Conservation (phyloP, 2,888 invertebrate genomes). For the Eupithecia pulchellata region DNA sequence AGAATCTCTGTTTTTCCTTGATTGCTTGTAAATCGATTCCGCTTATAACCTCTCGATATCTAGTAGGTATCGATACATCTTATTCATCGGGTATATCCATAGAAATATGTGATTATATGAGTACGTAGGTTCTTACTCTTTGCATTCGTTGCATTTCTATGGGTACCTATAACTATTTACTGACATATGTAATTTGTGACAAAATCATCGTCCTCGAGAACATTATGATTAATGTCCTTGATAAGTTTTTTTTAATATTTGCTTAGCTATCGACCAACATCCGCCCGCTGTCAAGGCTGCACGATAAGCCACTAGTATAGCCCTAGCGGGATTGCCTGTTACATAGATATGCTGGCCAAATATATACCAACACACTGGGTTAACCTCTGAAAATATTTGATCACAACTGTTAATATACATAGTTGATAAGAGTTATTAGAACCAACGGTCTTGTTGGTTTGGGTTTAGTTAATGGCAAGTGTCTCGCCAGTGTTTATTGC, state of each 20-base stretch:
- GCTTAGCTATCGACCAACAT: conserved; percentile 64
- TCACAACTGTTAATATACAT: conserved; percentile 39
- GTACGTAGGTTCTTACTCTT: no score
- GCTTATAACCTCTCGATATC: neutral
- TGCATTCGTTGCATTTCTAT: no score
- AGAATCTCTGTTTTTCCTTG: neutral
- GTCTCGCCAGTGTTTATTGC: conserved; percentile 34
- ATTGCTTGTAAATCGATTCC: neutral
- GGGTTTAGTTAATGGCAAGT: conserved; percentile 24
- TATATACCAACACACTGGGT: conserved; percentile 62
- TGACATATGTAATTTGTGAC: neutral
- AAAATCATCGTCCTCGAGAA: conserved; percentile 10
- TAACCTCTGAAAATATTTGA: conserved; percentile 63
- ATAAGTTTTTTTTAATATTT: conserved; percentile 50
- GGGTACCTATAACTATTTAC: neutral
- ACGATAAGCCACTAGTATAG: conserved; percentile 64
- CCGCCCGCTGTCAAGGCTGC: conserved; percentile 70
- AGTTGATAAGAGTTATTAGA: conserved; percentile 31
- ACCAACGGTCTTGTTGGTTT: conserved; percentile 24
- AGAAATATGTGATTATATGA: no score
- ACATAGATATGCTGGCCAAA: conserved; percentile 66
- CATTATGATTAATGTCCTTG: conserved; percentile 38
- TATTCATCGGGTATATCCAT: neutral
- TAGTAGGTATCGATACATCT: neutral
- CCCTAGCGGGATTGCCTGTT: conserved; percentile 51